These are phyloP conservation scores for Verasper variegatus DNA, from an alignment of 2,113 vertebrate species.

Conservation along the genomic window DNA sequence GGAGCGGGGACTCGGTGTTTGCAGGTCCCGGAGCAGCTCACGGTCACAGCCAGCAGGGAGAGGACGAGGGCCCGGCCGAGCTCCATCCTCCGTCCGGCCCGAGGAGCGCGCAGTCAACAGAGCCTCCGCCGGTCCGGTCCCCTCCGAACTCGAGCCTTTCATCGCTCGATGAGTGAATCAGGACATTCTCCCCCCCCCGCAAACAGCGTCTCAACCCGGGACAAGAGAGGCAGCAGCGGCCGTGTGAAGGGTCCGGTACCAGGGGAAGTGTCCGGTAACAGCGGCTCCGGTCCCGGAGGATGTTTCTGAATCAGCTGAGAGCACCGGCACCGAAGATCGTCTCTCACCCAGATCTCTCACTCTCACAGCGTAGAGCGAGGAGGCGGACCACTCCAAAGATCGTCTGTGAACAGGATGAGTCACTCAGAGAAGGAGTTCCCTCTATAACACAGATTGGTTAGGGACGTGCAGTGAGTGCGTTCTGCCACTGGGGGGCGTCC, in stretches of 20 bases:
- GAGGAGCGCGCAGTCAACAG: slow-evolving; percentile 55
- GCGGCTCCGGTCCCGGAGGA: background rate
- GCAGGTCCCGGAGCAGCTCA: slow-evolving; percentile 72
- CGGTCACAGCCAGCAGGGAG: slow-evolving; percentile 55
- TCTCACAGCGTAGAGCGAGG: background rate
- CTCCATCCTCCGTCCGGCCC: slow-evolving; percentile 74
- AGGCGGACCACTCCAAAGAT: slow-evolving; percentile 23
- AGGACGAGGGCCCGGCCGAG: slow-evolving; percentile 49
- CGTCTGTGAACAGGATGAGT: background rate
- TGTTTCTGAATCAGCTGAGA: slow-evolving; percentile 44
- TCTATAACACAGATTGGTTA: too few species aligned
- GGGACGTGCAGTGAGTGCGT: too few species aligned
- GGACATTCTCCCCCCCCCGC: slow-evolving; percentile 49
- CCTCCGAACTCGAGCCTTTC: slow-evolving; percentile 41
- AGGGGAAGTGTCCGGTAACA: background rate
- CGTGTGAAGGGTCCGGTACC: background rate
- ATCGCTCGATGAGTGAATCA: slow-evolving; percentile 64
- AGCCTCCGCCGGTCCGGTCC: slow-evolving; percentile 56
- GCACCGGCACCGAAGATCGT: slow-evolving; percentile 31
- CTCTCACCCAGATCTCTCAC: background rate
- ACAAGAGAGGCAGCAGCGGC: background rate
- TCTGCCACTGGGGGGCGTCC: too few species aligned
- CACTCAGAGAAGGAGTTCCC: background rate
- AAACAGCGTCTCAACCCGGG: background rate
- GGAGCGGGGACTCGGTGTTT: slow-evolving; percentile 73